Evolutionary conservation across 2,113 vertebrate species (phyloP).

Genomic region (Pachypanchax playfairii): DNA sequence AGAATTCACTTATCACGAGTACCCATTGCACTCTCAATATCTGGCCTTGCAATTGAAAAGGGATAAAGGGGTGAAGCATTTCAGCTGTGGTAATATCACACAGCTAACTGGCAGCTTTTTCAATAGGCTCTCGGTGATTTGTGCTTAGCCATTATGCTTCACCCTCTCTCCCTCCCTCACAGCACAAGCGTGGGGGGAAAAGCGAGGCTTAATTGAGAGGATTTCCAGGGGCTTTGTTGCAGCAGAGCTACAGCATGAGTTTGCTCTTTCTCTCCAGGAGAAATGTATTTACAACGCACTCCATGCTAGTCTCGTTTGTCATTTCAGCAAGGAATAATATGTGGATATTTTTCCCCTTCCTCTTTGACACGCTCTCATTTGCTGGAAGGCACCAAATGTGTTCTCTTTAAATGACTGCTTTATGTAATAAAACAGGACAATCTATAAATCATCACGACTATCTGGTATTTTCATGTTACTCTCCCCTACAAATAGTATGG

Average conservation of each 20-base stretch:
- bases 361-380: slow-evolving; percentile 61
- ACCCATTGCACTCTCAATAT: slow-evolving; percentile 49
- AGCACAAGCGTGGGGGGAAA: slow-evolving; percentile 51
- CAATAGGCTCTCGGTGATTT: slow-evolving; percentile 66
- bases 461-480: slow-evolving; percentile 5
- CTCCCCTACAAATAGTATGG: neutral
- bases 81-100: slow-evolving; percentile 58
- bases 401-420: slow-evolving; percentile 57
- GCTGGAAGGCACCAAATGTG: slow-evolving; percentile 45
- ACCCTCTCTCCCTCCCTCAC: slow-evolving; percentile 43
- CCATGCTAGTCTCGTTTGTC: slow-evolving; percentile 62
- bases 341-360: slow-evolving; percentile 51
- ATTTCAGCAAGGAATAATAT: slow-evolving; percentile 58
- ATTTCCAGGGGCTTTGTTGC: slow-evolving; percentile 64
- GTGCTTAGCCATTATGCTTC: slow-evolving; percentile 58
- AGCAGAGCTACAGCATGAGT: slow-evolving; percentile 25
- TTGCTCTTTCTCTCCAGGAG: slow-evolving; percentile 38
- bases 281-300: slow-evolving; percentile 67
- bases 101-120: slow-evolving; percentile 65
- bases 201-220: slow-evolving; percentile 64
- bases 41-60: slow-evolving; percentile 57
- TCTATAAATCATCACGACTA: slow-evolving; percentile 60
- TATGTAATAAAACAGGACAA: slow-evolving; percentile 44
- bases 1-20: slow-evolving; percentile 65
- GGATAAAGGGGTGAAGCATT: slow-evolving; percentile 58